Base-by-base conservation (phyloP, 2,113 vertebrate genomes). In the Recurvirostra avosetta region DNA sequence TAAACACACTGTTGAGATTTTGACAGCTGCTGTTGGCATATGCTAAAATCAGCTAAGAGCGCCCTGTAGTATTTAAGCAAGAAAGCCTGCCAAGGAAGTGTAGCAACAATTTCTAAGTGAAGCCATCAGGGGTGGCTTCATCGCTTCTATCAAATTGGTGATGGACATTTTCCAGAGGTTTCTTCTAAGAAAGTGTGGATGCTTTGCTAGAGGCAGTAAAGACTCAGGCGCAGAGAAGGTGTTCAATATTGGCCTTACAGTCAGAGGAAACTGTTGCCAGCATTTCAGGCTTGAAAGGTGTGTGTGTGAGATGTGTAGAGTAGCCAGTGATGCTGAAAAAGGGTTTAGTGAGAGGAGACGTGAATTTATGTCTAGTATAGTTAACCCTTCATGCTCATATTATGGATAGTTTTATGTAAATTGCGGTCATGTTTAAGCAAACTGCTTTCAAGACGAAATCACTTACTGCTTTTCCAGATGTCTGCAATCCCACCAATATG, bases 201-300 rank as follows among this genome's bases (percentile, higher is more conserved):
- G 7, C 38, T 58, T 63, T 34, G 27, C 53, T n/a, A 18, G 75
- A 61, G 40, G 32, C 32, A 26, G 2, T 76, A 8, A 72, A 34
- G 59, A 38, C 47, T 62, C 2, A 1, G 58, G 29, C 0, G 0
- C 36, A n/a, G 47, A 59, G 41, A 21, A 26, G 26, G 16, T n/a
- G 25, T 52, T 80, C 20, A 14, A 3, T 61, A 15, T 8, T 36
- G 34, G 25, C 76, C 36, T 58, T 56, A 22, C 8, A n/a, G 25
- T n/a, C 21, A 10, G 59, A 34, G 49, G 53, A 26, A 12, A 2
- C 21, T 34, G 36, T 26, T 88, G 47, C 29, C 71, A 62, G 38
- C 23, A 6, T 55, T 66, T 76, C 41, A 67, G 1, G 27, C 21
- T 90, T 18, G 49, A 73, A 50, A 38, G 32, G 40, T 5, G 2